Evolutionary conservation across 2,113 vertebrate species (phyloP).

Genomic region (Centropus bengalensis): DNA sequence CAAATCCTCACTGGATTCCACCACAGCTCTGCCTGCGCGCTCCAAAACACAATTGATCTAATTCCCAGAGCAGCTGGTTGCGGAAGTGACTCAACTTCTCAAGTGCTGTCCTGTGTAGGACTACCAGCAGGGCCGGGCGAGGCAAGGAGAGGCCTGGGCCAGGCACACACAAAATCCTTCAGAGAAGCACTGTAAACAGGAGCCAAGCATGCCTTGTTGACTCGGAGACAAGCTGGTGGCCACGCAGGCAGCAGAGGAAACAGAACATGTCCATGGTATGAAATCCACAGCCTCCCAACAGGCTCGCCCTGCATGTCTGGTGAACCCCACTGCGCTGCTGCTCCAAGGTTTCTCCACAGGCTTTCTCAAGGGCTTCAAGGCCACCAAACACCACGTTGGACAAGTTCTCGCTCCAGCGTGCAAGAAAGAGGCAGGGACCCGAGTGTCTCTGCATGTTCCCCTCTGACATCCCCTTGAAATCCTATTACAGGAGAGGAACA

Average conservation of each 20-base stretch:
- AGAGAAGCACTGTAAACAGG: background rate
- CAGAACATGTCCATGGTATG: fast-evolving
- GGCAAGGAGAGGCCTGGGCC: background rate
- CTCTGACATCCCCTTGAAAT: background rate
- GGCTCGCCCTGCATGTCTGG: fast-evolving
- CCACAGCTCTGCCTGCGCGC: background rate
- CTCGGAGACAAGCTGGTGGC: too few relatives aligned
- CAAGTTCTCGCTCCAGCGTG: background rate
- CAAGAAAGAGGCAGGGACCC: background rate
- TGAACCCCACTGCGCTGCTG: fast-evolving
- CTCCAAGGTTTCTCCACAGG: background rate
- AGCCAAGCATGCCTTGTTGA: background rate
- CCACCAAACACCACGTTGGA: background rate
- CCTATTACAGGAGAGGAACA: background rate
- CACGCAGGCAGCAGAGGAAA: background rate
- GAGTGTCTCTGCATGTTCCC: fast-evolving
- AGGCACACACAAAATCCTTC: fast-evolving
- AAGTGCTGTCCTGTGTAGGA: background rate
- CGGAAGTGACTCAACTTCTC: conserved; percentile 20
- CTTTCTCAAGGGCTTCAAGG: background rate
- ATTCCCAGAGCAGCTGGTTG: background rate
- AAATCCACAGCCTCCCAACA: background rate
- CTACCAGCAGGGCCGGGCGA: background rate
- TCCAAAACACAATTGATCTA: background rate
- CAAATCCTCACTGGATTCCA: background rate